Evolutionary conservation across 2,888 invertebrate genomes (phyloP).

Genomic region (Frankliniella fusca): DNA sequence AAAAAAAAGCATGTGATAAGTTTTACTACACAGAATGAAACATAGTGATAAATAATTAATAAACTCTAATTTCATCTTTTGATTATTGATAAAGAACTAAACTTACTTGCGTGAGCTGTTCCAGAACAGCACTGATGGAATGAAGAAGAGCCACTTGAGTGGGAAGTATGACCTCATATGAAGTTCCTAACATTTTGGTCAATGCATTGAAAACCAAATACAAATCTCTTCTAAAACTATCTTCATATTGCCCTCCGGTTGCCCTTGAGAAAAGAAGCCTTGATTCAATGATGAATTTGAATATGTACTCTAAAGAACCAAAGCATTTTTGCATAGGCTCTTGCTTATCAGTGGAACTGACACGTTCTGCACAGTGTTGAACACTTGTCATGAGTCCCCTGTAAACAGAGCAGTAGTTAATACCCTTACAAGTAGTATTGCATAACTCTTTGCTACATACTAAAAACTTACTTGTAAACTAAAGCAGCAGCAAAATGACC

Average conservation of each 20-base stretch:
- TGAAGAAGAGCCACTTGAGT: constrained; percentile 78
- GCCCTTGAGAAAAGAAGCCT: constrained; percentile 77
- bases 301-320: constrained; percentile 84
- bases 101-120: constrained; percentile 60
- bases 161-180: constrained; percentile 68
- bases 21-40: constrained; percentile 36
- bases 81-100: background rate
- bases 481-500: constrained; percentile 92
- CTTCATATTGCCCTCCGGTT: constrained; percentile 83
- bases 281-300: constrained; percentile 88
- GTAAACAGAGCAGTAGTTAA: constrained; percentile 37
- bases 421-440: no score
- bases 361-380: constrained; percentile 83
- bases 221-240: constrained; percentile 77
- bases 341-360: constrained; percentile 78
- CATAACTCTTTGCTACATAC: no score
- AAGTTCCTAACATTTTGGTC: constrained; percentile 68
- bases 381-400: constrained; percentile 84
- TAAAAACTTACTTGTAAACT: constrained; percentile 73
- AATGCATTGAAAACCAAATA: constrained; percentile 75
- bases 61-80: no score
- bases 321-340: constrained; percentile 88
- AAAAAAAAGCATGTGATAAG: constrained; percentile 33
- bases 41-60: background rate
- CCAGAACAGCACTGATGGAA: constrained; percentile 78